Conservation (phyloP, 2,888 invertebrate genomes). For the Archaeoteleia sp. region DNA sequence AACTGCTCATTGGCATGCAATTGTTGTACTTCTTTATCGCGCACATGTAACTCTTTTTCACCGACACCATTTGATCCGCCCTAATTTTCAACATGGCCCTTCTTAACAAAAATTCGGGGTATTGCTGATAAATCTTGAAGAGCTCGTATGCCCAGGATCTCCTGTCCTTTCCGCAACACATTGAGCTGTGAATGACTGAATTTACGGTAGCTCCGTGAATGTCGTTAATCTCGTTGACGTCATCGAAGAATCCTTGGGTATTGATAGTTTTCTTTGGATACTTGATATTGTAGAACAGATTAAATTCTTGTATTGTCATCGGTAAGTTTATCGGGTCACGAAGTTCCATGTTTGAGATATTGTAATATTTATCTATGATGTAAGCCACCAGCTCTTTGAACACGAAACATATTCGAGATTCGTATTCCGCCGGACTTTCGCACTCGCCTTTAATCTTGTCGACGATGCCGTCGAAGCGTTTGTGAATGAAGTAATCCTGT, state of each 20-base stretch:
- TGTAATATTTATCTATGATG: slow-evolving; percentile 69
- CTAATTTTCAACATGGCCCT: slow-evolving; percentile 79
- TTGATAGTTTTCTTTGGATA: slow-evolving; percentile 66
- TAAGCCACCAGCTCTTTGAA: slow-evolving; percentile 69
- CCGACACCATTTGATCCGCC: slow-evolving; percentile 78
- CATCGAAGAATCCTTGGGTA: slow-evolving; percentile 66
- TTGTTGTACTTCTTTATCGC: slow-evolving; percentile 72
- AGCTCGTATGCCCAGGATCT: slow-evolving; percentile 81
- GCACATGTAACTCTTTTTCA: slow-evolving; percentile 74
- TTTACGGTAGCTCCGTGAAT: slow-evolving; percentile 77
- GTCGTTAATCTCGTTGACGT: slow-evolving; percentile 75
- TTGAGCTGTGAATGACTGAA: slow-evolving; percentile 80
- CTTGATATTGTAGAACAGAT: slow-evolving; percentile 66
- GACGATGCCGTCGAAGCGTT: slow-evolving; percentile 72
- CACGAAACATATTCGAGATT: slow-evolving; percentile 60
- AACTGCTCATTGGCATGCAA: slow-evolving; percentile 75
- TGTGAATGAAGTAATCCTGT: slow-evolving; percentile 77
- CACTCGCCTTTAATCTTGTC: slow-evolving; percentile 68
- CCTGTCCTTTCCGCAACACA: slow-evolving; percentile 80
- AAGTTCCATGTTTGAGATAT: slow-evolving; percentile 67
- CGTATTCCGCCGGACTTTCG: slow-evolving; percentile 59
- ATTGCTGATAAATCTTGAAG: slow-evolving; percentile 83
- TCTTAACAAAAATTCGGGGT: slow-evolving; percentile 80
- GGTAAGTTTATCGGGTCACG: slow-evolving; percentile 61
- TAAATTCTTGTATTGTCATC: slow-evolving; percentile 67